Percentiles rank a stretch among this genome's conserved stretches.
phyloP scores from a whole-genome alignment of 2,888 invertebrate species.

The Phrixothrix hirtus region DNA sequence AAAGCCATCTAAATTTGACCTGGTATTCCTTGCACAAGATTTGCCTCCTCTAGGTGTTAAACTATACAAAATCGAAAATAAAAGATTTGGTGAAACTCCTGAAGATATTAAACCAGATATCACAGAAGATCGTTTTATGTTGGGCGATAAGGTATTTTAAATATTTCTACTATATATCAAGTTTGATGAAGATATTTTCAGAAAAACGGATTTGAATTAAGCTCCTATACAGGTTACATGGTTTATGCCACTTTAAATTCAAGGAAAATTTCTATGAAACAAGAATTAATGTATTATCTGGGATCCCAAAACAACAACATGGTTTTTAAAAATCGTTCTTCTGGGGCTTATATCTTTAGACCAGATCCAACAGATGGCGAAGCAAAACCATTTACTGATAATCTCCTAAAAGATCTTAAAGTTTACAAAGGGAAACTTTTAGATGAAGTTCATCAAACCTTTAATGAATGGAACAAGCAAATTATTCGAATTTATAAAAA shows the following conservation, averaged over 20 bases:
- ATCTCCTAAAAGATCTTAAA: slow-evolving; percentile 34
- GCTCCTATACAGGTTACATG: slow-evolving; percentile 51
- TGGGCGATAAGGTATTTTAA: slow-evolving; percentile 16
- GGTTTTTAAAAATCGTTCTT: slow-evolving; percentile 59
- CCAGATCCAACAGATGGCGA: slow-evolving; percentile 59
- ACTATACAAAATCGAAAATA: slow-evolving; percentile 59
- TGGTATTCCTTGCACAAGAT: slow-evolving; percentile 69
- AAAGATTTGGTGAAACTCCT: background rate
- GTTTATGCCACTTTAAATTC: slow-evolving; percentile 59
- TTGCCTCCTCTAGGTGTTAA: slow-evolving; percentile 70
- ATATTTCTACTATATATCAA: too few species aligned
- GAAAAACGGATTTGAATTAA: slow-evolving; percentile 54
- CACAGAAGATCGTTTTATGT: background rate
- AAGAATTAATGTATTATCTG: slow-evolving; percentile 75
- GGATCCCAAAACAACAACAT: slow-evolving; percentile 59
- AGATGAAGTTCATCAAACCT: slow-evolving; percentile 68
- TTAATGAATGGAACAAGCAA: slow-evolving; percentile 66
- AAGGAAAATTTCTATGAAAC: slow-evolving; percentile 55
- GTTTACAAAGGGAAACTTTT: slow-evolving; percentile 55
- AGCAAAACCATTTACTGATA: slow-evolving; percentile 43
- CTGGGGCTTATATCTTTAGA: slow-evolving; percentile 72
- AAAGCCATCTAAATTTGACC: slow-evolving; percentile 54
- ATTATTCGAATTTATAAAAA: slow-evolving; percentile 61
- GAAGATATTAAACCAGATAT: background rate
- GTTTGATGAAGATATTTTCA: background rate